Conservation (phyloP, 2,113 vertebrate genomes). For the Lagopus leucura region DNA sequence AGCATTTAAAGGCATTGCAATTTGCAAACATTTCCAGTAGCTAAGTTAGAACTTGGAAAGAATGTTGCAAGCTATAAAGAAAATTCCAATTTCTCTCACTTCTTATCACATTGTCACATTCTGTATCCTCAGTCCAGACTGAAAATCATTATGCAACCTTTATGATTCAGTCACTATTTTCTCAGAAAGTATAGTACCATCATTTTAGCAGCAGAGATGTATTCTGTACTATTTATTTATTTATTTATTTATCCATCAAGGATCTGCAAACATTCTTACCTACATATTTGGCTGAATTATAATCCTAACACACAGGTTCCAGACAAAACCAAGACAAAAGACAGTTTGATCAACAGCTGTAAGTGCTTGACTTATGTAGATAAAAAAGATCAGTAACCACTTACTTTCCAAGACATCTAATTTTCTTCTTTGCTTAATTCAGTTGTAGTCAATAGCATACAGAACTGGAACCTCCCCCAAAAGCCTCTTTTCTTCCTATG, state of each 20-base stretch:
- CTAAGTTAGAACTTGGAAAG: constrained; percentile 10
- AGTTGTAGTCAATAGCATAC: background rate
- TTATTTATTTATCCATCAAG: background rate
- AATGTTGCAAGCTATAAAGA: constrained; percentile 17
- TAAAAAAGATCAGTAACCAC: background rate
- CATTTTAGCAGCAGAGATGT: constrained; percentile 2
- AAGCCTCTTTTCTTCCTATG: background rate
- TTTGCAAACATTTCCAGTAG: constrained; percentile 53
- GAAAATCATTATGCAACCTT: constrained; percentile 14
- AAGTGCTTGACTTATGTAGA: background rate
- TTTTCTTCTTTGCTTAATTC: background rate
- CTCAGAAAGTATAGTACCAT: background rate
- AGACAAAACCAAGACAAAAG: background rate
- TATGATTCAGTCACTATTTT: background rate
- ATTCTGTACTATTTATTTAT: background rate
- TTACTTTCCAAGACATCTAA: background rate
- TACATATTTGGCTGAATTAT: background rate
- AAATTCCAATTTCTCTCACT: constrained; percentile 23
- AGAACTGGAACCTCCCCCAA: background rate
- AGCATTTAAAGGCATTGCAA: background rate
- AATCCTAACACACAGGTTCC: background rate
- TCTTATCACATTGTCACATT: constrained; percentile 4
- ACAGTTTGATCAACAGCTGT: background rate
- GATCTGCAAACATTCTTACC: background rate
- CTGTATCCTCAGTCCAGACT: constrained; percentile 23